A percentile compares a stretch with the other conserved stretches of the same genome.
Evolutionary conservation across 2,113 vertebrate species (phyloP).

Genomic region (Dascyllus trimaculatus): DNA sequence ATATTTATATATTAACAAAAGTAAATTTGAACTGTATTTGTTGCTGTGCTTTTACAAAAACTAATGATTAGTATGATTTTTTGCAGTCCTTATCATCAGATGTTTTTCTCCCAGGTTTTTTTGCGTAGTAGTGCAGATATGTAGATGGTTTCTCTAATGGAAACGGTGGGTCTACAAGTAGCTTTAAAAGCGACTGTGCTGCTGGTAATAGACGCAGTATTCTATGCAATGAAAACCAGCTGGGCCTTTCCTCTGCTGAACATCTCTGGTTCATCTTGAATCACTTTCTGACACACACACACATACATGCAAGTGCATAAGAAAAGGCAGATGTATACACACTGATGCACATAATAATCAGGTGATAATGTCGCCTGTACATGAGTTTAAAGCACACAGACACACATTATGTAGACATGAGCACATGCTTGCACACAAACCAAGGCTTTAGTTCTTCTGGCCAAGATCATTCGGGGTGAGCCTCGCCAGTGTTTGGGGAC

Average conservation of each 20-base stretch:
- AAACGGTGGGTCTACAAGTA: slow-evolving; percentile 51
- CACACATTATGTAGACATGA: neutral
- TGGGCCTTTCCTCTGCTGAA: slow-evolving; percentile 60
- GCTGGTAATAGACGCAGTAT: slow-evolving; percentile 62
- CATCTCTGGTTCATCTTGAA: slow-evolving; percentile 75
- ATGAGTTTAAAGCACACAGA: slow-evolving; percentile 8
- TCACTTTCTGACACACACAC: slow-evolving; percentile 44
- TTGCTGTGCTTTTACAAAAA: too few species aligned
- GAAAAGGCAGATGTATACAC: slow-evolving; percentile 26
- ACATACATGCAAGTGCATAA: slow-evolving; percentile 27
- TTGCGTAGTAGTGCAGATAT: neutral
- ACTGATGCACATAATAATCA: slow-evolving; percentile 40
- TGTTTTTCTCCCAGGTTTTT: neutral
- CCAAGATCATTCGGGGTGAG: slow-evolving; percentile 72
- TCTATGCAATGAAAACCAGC: slow-evolving; percentile 74
- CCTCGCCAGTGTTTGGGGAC: slow-evolving; percentile 36
- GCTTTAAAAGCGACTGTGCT: slow-evolving; percentile 59
- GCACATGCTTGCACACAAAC: slow-evolving; percentile 9
- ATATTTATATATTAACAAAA: too few species aligned
- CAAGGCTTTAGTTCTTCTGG: slow-evolving; percentile 41
- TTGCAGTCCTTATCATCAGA: neutral
- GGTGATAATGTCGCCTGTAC: slow-evolving; percentile 53
- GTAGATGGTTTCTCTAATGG: slow-evolving; percentile 30
- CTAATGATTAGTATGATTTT: neutral
- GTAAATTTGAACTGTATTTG: too few species aligned